Percentiles rank a stretch among this genome's conserved stretches.
These are phyloP conservation scores for Drosophila cognata DNA, from an alignment of 2,888 invertebrate genomes.

Conservation along the genomic window DNA sequence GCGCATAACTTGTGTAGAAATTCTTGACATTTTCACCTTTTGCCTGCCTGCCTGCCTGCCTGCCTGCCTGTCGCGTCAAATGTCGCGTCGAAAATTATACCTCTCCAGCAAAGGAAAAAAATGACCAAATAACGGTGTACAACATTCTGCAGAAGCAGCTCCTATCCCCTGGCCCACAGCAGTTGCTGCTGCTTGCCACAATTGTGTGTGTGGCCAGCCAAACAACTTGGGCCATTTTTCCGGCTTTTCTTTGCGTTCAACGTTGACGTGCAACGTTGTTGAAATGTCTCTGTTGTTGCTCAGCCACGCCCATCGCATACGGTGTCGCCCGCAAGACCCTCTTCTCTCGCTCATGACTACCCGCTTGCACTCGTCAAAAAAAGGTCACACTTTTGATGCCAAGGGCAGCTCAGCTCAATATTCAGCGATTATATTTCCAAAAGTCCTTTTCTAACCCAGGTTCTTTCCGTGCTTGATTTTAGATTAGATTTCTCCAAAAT, in stretches of 20 bases:
- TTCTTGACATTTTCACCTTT: conserved; percentile 48
- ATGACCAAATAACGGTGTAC: conserved; percentile 64
- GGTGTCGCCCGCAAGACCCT: conserved; percentile 5
- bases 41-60: conserved; percentile 2
- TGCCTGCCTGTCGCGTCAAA: conserved; percentile 77
- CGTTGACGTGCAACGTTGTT: conserved; percentile 66
- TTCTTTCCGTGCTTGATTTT: no score
- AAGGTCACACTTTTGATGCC: background rate
- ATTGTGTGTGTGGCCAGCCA: conserved; percentile 63
- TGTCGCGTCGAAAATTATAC: conserved; percentile 84
- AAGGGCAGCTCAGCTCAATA: background rate
- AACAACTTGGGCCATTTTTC: conserved; percentile 77
- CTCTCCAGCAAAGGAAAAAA: conserved; percentile 41
- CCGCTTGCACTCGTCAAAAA: conserved; percentile 6
- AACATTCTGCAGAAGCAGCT: conserved; percentile 35
- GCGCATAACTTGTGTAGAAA: conserved; percentile 51
- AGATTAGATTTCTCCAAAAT: background rate
- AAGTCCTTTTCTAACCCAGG: background rate
- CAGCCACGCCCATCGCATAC: conserved; percentile 59
- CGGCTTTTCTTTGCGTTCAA: conserved; percentile 69
- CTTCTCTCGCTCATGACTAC: conserved; percentile 21
- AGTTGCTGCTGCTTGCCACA: background rate
- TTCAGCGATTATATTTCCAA: background rate
- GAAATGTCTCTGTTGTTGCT: conserved; percentile 28
- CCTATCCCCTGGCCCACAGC: background rate